A percentile compares a stretch with the other conserved stretches of the same genome.
Evolutionary conservation across 1,140 invertebrate genomes (phyloP).

Genomic region (Anoplolepis gracilipes): DNA sequence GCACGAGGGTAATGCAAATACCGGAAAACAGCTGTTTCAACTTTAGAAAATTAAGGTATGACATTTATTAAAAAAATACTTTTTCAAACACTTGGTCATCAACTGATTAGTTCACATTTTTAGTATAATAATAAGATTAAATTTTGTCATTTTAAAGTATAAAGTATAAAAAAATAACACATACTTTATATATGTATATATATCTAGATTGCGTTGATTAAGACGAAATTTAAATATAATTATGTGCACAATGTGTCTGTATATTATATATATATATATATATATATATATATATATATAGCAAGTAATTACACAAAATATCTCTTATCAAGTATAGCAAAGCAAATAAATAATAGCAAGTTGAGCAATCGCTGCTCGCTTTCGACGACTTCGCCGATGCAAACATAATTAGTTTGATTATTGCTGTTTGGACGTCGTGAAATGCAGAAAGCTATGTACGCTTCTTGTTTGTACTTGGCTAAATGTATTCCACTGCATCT

Average conservation of each 20-base stretch:
- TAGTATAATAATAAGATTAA: not conserved
- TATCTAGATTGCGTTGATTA: not conserved
- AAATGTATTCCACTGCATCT: conserved; percentile 67
- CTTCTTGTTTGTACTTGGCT: conserved; percentile 65
- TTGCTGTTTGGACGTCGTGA: conserved; percentile 59
- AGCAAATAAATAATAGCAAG: conserved; percentile 27
- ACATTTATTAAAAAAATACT: not conserved
- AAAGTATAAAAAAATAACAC: not conserved
- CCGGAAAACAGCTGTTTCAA: not conserved
- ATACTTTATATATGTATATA: not conserved
- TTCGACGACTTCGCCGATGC: conserved; percentile 36
- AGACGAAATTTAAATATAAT: not conserved
- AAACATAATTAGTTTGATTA: conserved; percentile 63
- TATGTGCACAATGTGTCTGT: not conserved
- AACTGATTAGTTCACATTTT: not conserved
- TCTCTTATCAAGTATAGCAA: not conserved
- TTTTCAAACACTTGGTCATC: not conserved
- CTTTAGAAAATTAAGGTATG: not conserved
- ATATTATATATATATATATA: no score
- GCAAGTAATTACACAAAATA: not conserved
- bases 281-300: not conserved
- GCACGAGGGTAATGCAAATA: conserved; percentile 16
- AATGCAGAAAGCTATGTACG: conserved; percentile 65
- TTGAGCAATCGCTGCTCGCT: conserved; percentile 20
- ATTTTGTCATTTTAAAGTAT: not conserved